Evolutionary conservation across 2,797 vertebrate genomes (phyloP).

Genomic region (Borostomias antarcticus): DNA sequence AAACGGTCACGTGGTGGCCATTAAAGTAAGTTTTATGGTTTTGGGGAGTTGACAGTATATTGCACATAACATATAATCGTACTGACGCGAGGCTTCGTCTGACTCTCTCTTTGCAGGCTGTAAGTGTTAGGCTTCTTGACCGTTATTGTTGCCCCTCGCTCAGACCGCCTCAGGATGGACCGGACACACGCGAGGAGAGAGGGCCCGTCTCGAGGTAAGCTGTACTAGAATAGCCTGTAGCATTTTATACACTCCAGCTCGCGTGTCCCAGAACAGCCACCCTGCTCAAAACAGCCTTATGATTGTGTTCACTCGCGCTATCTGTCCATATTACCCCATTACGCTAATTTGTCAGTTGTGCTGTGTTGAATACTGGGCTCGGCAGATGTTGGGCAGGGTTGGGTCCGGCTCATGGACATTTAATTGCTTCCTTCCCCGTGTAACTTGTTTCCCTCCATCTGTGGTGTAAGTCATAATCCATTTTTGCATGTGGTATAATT

Average conservation of each 20-base stretch:
- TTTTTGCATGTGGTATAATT: conserved; percentile 77
- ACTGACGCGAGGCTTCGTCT: conserved; percentile 96
- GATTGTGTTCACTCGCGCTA: conserved; percentile 71
- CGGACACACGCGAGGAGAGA: conserved; percentile 75
- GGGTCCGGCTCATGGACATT: conserved; percentile 75
- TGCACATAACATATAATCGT: conserved; percentile 99
- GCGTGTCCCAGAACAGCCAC: conserved; percentile 49
- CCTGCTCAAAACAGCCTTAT: conserved; percentile 65
- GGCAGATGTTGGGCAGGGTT: conserved; percentile 79
- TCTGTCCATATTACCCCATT: conserved; percentile 75
- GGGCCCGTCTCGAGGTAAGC: not conserved
- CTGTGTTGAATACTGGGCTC: conserved; percentile 71
- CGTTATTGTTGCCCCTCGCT: conserved; percentile 84
- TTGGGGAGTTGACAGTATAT: conserved; percentile 99
- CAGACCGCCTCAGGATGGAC: conserved; percentile 68
- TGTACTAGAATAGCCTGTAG: conserved; percentile 2
- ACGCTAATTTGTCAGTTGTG: conserved; percentile 75
- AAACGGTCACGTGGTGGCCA: conserved; percentile 99
- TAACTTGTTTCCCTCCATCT: conserved; percentile 77
- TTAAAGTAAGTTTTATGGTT: conserved; percentile 99
- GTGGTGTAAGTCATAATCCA: conserved; percentile 73
- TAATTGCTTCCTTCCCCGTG: conserved; percentile 80
- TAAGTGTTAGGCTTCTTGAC: conserved; percentile 90
- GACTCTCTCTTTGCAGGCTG: conserved; percentile 94
- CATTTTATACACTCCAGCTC: not conserved